Percentiles rank a stretch among this genome's conserved stretches.
Evolutionary conservation across 2,888 invertebrate genomes (phyloP).

Genomic region (Argyresthia albistria): DNA sequence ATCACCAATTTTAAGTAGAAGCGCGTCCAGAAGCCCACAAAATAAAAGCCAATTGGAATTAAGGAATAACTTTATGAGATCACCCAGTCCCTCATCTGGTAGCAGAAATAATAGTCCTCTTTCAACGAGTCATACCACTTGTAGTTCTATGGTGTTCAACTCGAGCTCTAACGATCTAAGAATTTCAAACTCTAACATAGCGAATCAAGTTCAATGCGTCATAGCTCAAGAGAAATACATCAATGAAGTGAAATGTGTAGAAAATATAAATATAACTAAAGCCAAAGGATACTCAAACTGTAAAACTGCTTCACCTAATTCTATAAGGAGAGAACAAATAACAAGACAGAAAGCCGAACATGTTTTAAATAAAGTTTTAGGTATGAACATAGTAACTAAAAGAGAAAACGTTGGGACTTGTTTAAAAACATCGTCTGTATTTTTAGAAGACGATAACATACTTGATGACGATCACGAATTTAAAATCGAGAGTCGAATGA

Average conservation of each 20-base stretch:
- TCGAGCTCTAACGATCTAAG: conserved; percentile 64
- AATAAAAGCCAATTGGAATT: conserved; percentile 57
- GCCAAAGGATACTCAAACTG: conserved; percentile 30
- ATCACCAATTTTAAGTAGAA: conserved; percentile 48
- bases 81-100: conserved; percentile 61
- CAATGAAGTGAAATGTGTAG: conserved; percentile 63
- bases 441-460: conserved; percentile 55
- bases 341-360: conserved; percentile 64
- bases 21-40: conserved; percentile 34
- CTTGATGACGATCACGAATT: conserved; percentile 50
- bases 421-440: conserved; percentile 56
- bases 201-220: conserved; percentile 64
- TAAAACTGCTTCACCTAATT: conserved; percentile 45
- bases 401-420: conserved; percentile 55
- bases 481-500: conserved; percentile 52
- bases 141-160: conserved; percentile 69
- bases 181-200: conserved; percentile 61
- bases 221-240: conserved; percentile 68
- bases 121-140: conserved; percentile 65
- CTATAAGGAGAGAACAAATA: conserved; percentile 53
- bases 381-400: conserved; percentile 59
- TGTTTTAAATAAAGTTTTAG: conserved; percentile 60
- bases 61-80: conserved; percentile 49
- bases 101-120: conserved; percentile 63
- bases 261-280: conserved; percentile 60